phyloP scores from a whole-genome alignment of 2,888 invertebrate species.

The Thymelicus lineola region DNA sequence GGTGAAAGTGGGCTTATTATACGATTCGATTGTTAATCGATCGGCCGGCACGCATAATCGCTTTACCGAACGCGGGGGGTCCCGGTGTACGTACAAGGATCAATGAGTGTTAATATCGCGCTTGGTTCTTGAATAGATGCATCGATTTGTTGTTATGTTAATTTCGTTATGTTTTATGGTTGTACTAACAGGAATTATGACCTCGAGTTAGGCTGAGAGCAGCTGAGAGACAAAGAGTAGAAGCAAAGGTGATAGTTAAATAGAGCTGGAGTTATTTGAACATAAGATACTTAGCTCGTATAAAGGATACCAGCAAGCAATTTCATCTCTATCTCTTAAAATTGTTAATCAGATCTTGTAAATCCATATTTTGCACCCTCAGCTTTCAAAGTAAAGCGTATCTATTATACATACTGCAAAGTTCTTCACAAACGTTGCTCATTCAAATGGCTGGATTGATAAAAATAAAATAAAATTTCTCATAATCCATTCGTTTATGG shows the following conservation, averaged over 20 bases:
- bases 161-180: background rate
- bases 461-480: background rate
- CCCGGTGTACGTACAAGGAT: slow-evolving; percentile 45
- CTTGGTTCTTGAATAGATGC: slow-evolving; percentile 13
- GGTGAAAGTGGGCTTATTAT: slow-evolving; percentile 78
- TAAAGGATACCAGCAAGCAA: no score
- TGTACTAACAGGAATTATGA: no score
- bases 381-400: no score
- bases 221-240: no score
- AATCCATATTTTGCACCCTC: no score
- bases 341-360: no score
- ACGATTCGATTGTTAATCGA: slow-evolving; percentile 68
- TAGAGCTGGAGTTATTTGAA: no score
- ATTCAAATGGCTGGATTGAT: background rate
- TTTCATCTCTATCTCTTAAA: no score
- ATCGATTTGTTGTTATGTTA: slow-evolving; percentile 27
- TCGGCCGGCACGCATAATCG: slow-evolving; percentile 69
- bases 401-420: no score
- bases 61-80: slow-evolving; percentile 74
- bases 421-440: background rate
- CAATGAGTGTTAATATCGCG: slow-evolving; percentile 25
- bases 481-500: background rate
- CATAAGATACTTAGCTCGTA: no score
- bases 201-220: no score
- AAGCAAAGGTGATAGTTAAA: no score